Evolutionary conservation across 2,888 invertebrate species (phyloP).

Genomic region (Aporophyla lueneburgensis): DNA sequence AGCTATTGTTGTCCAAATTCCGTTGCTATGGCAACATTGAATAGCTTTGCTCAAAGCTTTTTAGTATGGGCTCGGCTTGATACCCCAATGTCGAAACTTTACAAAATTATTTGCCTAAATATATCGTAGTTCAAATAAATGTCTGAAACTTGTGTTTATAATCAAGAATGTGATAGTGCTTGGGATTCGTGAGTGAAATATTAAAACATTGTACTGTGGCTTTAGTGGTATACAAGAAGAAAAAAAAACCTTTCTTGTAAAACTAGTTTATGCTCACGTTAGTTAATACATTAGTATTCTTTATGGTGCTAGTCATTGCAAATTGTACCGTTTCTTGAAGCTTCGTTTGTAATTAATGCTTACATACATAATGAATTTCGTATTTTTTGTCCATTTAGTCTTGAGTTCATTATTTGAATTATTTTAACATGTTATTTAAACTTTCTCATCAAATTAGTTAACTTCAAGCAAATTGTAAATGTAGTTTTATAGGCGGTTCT

Average conservation of each 20-base stretch:
- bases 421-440: constrained; percentile 42
- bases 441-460: constrained; percentile 47
- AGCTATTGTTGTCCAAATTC: constrained; percentile 80
- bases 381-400: constrained; percentile 56
- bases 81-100: constrained; percentile 53
- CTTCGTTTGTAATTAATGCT: constrained; percentile 62
- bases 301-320: constrained; percentile 55
- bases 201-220: constrained; percentile 42
- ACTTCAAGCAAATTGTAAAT: constrained; percentile 14
- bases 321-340: constrained; percentile 62
- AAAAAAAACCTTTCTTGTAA: constrained; percentile 21
- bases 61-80: constrained; percentile 56
- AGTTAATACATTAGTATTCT: constrained; percentile 54
- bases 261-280: constrained; percentile 57
- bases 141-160: constrained; percentile 47
- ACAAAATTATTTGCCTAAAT: constrained; percentile 14
- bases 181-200: constrained; percentile 67
- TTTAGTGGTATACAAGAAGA: constrained; percentile 23
- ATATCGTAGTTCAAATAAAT: constrained; percentile 44
- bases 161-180: constrained; percentile 66
- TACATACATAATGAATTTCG: constrained; percentile 62
- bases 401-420: constrained; percentile 48
- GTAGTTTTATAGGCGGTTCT: constrained; percentile 17
- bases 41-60: constrained; percentile 76
- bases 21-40: constrained; percentile 87